Evolutionary conservation across 2,888 invertebrate species (phyloP).

Genomic region (Halictus quadricinctus): DNA sequence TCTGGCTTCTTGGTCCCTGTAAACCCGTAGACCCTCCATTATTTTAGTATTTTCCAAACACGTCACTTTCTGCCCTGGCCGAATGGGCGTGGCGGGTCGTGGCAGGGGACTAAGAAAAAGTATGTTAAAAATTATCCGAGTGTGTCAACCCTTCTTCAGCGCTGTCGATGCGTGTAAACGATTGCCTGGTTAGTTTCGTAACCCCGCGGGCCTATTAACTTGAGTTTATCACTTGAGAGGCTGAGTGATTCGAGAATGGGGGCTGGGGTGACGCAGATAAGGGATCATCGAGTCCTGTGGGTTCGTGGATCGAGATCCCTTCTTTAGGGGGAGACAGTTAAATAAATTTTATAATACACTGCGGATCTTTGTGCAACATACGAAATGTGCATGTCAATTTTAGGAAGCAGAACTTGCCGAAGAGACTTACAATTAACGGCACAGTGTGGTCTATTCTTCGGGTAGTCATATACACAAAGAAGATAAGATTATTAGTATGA

Average conservation of each 20-base stretch:
- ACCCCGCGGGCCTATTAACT: neutral
- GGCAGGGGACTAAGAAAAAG: conserved; percentile 60
- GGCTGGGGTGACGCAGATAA: neutral
- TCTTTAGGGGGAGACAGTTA: neutral
- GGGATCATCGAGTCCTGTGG: neutral
- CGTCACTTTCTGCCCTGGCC: conserved; percentile 74
- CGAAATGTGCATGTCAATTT: neutral
- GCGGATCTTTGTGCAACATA: no score
- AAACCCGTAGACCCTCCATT: conserved; percentile 67
- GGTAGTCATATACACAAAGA: no score
- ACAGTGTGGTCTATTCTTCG: no score
- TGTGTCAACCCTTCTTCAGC: conserved; percentile 57
- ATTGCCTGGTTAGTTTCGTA: conserved; percentile 7
- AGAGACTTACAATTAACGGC: no score
- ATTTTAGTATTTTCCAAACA: conserved; percentile 81
- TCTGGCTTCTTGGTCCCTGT: conserved; percentile 39
- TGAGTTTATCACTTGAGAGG: neutral
- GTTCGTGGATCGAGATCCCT: neutral
- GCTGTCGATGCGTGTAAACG: conserved; percentile 52
- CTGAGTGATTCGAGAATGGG: neutral
- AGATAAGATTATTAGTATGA: no score
- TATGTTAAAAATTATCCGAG: conserved; percentile 68
- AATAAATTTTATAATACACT: neutral
- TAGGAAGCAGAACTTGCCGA: no score
- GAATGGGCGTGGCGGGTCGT: conserved; percentile 72